Evolutionary conservation across 1,140 invertebrate genomes (phyloP).

Genomic region (Aphelenchoides avenae): DNA sequence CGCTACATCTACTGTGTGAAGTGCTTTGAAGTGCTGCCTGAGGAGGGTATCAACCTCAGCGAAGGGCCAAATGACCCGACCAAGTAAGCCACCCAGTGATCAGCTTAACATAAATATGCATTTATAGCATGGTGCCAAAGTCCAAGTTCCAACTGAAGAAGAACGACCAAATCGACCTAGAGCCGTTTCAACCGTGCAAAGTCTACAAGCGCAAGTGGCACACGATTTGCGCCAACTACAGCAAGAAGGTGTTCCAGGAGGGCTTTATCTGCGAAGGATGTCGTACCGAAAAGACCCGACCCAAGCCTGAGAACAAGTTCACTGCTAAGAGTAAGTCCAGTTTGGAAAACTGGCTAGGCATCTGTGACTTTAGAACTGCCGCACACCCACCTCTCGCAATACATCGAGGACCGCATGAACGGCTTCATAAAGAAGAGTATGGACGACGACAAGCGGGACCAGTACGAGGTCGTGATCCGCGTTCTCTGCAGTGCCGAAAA

Average conservation of each 20-base stretch:
- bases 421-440: slow-evolving; percentile 91
- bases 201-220: slow-evolving; percentile 67
- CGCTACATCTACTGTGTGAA: slow-evolving; percentile 99
- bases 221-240: slow-evolving; percentile 76
- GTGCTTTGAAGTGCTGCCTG: slow-evolving; percentile 98
- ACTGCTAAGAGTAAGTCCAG: slow-evolving; percentile 76
- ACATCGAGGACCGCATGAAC: slow-evolving; percentile 89
- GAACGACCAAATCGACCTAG: slow-evolving; percentile 93
- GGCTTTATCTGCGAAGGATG: slow-evolving; percentile 90
- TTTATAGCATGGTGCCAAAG: slow-evolving; percentile 81
- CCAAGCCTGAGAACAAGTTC: slow-evolving; percentile 94
- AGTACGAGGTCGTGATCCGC: slow-evolving; percentile 85
- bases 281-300: slow-evolving; percentile 80
- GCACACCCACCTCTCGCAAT: slow-evolving; percentile 50
- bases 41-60: slow-evolving; percentile 89
- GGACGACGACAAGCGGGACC: slow-evolving; percentile 74
- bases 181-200: slow-evolving; percentile 73
- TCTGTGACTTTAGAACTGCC: slow-evolving; percentile 39
- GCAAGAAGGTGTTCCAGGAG: slow-evolving; percentile 61
- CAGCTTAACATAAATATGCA: slow-evolving; percentile 12
- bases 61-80: slow-evolving; percentile 89
- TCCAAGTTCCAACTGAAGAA: slow-evolving; percentile 96
- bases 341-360: too few species aligned
- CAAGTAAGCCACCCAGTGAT: slow-evolving; percentile 73
- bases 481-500: slow-evolving; percentile 96